A percentile compares a stretch with the other conserved stretches of the same genome.
Conservation (phyloP, 1,140 invertebrate species). For the Tribolium madens region DNA sequence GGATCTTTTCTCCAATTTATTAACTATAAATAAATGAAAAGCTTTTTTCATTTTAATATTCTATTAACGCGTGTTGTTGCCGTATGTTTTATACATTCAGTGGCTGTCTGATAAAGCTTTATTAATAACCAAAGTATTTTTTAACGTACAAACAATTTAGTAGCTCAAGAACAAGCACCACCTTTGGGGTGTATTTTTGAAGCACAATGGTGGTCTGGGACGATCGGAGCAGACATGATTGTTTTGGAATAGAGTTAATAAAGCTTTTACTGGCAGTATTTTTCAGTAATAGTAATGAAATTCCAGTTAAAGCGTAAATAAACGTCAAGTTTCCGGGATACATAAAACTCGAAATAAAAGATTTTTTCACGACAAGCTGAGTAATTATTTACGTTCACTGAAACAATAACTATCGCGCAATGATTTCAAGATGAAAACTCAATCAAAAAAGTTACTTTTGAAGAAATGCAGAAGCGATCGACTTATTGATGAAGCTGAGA, state of each 20-base stretch:
- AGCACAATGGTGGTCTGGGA: constrained; percentile 21
- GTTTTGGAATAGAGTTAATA: constrained; percentile 37
- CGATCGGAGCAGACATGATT: constrained; percentile 24
- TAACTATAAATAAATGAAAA: constrained; percentile 11
- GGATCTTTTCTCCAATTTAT: not conserved
- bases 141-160: not conserved
- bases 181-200: constrained; percentile 22
- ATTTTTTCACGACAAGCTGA: constrained; percentile 18
- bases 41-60: constrained; percentile 36
- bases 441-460: not conserved
- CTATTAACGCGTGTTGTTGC: constrained; percentile 30
- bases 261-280: constrained; percentile 43
- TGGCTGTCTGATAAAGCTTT: constrained; percentile 12
- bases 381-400: constrained; percentile 31
- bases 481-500: not conserved
- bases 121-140: constrained; percentile 11
- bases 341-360: constrained; percentile 39
- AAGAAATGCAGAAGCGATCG: not conserved
- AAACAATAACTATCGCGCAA: constrained; percentile 30
- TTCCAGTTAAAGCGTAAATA: constrained; percentile 37
- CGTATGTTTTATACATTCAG: constrained; percentile 11
- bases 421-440: not conserved
- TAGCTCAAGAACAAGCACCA: not conserved
- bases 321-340: constrained; percentile 44
- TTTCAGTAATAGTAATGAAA: constrained; percentile 42